phyloP scores from a whole-genome alignment of 2,797 vertebrate species.

The Sus cebifrons region DNA sequence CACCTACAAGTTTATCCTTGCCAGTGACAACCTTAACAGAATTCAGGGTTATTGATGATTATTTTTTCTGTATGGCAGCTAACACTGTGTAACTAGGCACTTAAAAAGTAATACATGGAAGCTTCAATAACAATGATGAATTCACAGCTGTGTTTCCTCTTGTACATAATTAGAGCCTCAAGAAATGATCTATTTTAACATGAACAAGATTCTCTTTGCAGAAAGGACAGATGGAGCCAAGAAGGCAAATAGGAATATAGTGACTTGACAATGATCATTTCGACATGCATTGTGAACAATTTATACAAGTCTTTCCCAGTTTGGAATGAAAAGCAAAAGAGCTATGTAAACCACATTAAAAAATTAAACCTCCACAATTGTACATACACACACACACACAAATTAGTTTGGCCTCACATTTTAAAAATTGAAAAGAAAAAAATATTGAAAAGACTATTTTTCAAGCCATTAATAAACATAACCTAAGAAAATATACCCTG shows the following conservation, averaged over 20 bases:
- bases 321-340: slow-evolving; percentile 9
- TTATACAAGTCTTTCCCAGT: slow-evolving; percentile 10
- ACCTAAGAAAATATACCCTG: background rate
- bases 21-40: background rate
- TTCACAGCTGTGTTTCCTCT: slow-evolving; percentile 39
- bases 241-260: slow-evolving; percentile 3
- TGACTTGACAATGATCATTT: slow-evolving; percentile 52
- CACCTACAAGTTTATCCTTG: background rate
- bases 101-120: background rate
- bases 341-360: background rate
- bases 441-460: background rate
- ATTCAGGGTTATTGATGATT: background rate
- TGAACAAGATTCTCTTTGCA: slow-evolving; percentile 41
- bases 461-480: slow-evolving; percentile 26
- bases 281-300: background rate
- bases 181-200: slow-evolving; percentile 67
- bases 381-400: background rate
- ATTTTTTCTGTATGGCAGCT: background rate
- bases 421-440: background rate
- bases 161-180: slow-evolving; percentile 41
- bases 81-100: background rate
- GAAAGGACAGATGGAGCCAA: slow-evolving; percentile 59
- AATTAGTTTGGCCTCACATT: background rate
- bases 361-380: background rate
- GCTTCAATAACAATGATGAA: background rate